Conservation (phyloP, 2,797 vertebrate genomes). For the Tapera naevia region DNA sequence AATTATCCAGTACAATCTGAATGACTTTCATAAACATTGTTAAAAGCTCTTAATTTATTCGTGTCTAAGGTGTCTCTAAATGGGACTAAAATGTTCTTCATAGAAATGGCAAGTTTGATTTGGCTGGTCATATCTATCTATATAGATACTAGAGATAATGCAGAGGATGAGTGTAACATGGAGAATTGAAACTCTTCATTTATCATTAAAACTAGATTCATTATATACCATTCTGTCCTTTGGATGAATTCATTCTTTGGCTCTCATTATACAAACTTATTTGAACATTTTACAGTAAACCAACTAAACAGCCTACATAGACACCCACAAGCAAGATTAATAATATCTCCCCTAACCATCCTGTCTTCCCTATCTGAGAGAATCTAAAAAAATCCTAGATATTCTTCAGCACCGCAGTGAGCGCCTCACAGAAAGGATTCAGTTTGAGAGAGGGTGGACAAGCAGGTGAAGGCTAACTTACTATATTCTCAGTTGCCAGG, state of each 20-base stretch:
- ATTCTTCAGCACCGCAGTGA: neutral
- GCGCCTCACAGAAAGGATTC: neutral
- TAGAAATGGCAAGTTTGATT: neutral
- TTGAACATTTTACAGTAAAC: neutral
- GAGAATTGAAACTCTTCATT: neutral
- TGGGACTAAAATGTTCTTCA: neutral
- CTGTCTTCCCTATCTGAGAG: neutral
- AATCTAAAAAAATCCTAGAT: neutral
- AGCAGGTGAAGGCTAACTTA: neutral
- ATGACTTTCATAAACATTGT: neutral
- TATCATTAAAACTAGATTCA: neutral
- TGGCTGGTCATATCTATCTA: neutral
- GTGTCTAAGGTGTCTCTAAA: neutral
- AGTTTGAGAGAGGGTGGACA: neutral
- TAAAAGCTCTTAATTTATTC: neutral
- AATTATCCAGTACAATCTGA: neutral
- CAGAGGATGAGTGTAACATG: neutral
- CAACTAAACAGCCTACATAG: neutral
- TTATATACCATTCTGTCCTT: neutral
- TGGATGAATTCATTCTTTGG: neutral
- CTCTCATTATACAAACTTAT: neutral
- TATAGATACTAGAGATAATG: neutral
- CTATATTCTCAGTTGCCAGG: neutral
- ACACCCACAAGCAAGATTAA: slow-evolving; percentile 13
- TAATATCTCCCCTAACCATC: neutral